phyloP scores from a whole-genome alignment of 2,113 vertebrate genomes.

The Cathartes aura region DNA sequence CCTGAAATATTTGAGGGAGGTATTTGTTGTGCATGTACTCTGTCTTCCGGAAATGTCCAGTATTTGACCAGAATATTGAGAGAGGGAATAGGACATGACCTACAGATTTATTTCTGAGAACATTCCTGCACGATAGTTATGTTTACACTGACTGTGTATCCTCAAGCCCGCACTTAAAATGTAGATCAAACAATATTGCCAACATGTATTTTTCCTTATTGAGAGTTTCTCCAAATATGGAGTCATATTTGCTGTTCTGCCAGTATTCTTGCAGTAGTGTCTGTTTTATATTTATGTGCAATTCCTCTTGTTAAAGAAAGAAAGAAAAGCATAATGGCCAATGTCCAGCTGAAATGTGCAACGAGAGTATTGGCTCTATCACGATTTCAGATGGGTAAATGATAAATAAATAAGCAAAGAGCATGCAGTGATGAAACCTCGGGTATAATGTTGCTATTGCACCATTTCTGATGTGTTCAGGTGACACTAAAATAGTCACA shows the following conservation, averaged over 20 bases:
- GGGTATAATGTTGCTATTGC: background rate
- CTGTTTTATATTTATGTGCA: slow-evolving; percentile 38
- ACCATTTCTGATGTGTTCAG: background rate
- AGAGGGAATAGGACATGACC: background rate
- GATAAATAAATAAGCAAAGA: background rate
- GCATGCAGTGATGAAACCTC: background rate
- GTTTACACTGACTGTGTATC: background rate
- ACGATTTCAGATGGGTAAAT: background rate
- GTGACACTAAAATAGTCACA: background rate
- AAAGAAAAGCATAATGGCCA: background rate
- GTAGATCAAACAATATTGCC: slow-evolving; percentile 12
- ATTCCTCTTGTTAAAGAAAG: background rate
- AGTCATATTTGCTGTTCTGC: slow-evolving; percentile 19
- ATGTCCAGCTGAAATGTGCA: background rate
- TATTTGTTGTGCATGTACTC: background rate
- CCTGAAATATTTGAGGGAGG: background rate
- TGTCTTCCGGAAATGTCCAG: background rate
- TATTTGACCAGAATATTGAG: background rate
- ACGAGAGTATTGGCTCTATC: background rate
- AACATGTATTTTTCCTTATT: slow-evolving; percentile 1
- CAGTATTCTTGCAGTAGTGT: background rate
- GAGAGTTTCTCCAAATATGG: background rate
- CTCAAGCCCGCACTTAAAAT: background rate
- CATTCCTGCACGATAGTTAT: background rate
- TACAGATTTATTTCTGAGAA: background rate